Evolutionary conservation across 2,888 invertebrate genomes (phyloP), one percentile per base, ranked within the genome.

Genomic region (Cataglyphis altisquamis): DNA sequence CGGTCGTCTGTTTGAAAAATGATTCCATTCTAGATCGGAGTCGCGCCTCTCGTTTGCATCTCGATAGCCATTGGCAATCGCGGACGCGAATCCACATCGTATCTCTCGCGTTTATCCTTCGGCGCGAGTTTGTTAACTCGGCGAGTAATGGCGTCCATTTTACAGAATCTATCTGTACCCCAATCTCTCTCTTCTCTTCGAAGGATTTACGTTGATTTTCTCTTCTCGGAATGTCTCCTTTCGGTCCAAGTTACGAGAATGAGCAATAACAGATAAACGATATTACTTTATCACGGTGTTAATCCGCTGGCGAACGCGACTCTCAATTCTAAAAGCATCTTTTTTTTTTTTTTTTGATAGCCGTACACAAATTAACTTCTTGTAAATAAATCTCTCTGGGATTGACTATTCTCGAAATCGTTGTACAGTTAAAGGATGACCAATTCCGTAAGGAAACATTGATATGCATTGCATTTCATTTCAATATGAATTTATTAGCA

Each of bases 41-140:
- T 78, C 78, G 78, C 48, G 78, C 36, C 60, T 80, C 78, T 80
- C 78, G 78, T 80, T 80, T 80, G 78, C 78, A 80, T 80, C 48
- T 52, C 78, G 78, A 80, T 80, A 80, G 70, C 78, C 78, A 80
- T 80, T 70, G 78, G 68, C 78, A 80, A 80, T 70, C 78, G 45
- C 55, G 57, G 32, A 66, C 57, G 77, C 66, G 60, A 25, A 70
- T 80, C 78, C 67, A 29, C 29, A 66, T 36, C n/a, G 5, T 39
- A 36, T 39, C 18, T 21, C 21, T 64, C 25, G 67, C 67, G 60
- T 41, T 45, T 45, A 60, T 41, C 60, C 68, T 45, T 80, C 70
- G 55, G 41, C 41, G 70, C 70, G 6, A 80, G 78, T 80, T 70
- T 80, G 78, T 80, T 80, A 80, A 80, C 70, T 80, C 25, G 60